A percentile compares a stretch with the other conserved stretches of the same genome.
Conservation (phyloP, 2,113 vertebrate species). For the Burhinus oedicnemus region DNA sequence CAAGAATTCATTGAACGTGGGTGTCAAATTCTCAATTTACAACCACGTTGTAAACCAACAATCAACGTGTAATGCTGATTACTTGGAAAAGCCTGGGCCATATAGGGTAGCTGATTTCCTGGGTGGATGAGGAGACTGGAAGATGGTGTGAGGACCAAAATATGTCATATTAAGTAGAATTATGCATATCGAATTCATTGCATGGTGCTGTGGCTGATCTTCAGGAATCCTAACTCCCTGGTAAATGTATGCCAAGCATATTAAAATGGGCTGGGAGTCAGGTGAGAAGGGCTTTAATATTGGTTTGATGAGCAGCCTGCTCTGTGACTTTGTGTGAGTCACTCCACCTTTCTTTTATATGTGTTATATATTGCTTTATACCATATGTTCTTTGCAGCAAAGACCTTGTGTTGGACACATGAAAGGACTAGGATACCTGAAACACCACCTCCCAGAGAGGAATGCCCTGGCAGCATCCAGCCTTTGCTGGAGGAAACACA, state of each 20-base stretch:
- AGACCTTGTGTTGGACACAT: not conserved
- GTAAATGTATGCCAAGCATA: not conserved
- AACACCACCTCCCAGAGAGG: not conserved
- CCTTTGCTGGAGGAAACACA: not conserved
- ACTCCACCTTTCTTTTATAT: not conserved
- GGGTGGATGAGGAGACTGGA: not conserved
- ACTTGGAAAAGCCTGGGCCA: not conserved
- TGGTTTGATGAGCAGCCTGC: not conserved
- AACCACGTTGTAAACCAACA: not conserved
- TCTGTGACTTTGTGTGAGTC: not conserved
- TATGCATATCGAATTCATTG: not conserved
- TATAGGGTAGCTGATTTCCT: not conserved
- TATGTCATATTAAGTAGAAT: not conserved
- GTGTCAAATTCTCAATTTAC: not conserved
- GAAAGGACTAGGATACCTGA: not conserved
- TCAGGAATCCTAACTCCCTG: not conserved
- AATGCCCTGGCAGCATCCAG: not conserved
- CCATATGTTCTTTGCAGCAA: not conserved
- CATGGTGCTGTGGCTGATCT: not conserved
- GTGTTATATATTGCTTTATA: not conserved
- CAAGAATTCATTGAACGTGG: not conserved
- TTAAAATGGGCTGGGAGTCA: not conserved
- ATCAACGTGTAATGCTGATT: accelerated
- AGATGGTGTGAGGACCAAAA: not conserved
- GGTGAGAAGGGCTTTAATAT: not conserved